Conservation (phyloP, 2,113 vertebrate species). For the Oryzias woworae region DNA sequence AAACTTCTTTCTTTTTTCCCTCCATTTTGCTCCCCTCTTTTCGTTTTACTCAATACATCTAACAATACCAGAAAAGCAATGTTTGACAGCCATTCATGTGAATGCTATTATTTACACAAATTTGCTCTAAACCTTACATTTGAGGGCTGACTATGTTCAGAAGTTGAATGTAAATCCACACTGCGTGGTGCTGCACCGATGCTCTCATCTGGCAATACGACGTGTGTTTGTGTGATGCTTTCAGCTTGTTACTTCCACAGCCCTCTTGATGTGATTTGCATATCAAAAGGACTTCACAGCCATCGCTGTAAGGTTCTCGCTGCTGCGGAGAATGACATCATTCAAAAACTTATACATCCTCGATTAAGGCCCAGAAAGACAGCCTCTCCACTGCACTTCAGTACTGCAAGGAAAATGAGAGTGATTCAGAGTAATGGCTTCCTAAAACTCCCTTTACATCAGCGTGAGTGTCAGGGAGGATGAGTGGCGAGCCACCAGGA, state of each 20-base stretch:
- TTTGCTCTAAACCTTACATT: background rate
- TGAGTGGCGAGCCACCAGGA: slow-evolving; percentile 47
- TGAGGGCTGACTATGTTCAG: background rate
- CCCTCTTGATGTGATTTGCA: slow-evolving; percentile 18
- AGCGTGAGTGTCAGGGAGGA: slow-evolving; percentile 47
- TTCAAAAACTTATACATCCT: slow-evolving; percentile 35
- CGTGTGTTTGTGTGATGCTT: slow-evolving; percentile 19
- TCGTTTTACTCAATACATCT: too few species aligned
- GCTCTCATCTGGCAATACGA: slow-evolving; percentile 2
- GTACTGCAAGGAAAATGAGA: slow-evolving; percentile 44
- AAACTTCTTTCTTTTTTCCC: too few species aligned
- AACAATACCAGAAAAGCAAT: background rate
- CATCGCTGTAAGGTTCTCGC: slow-evolving; percentile 13
- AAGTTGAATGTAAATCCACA: slow-evolving; percentile 2
- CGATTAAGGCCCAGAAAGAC: slow-evolving; percentile 24
- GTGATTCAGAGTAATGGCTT: slow-evolving; percentile 61
- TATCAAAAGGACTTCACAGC: slow-evolving; percentile 18
- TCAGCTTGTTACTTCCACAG: slow-evolving; percentile 8
- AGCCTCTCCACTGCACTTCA: slow-evolving; percentile 2
- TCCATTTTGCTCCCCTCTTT: too few species aligned
- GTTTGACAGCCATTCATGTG: too few species aligned
- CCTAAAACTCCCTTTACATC: slow-evolving; percentile 53
- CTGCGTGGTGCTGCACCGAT: slow-evolving; percentile 3
- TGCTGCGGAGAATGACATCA: slow-evolving; percentile 20
- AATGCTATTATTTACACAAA: background rate